Conservation (phyloP, 1,140 invertebrate species). For the Palaemon carinicauda region DNA sequence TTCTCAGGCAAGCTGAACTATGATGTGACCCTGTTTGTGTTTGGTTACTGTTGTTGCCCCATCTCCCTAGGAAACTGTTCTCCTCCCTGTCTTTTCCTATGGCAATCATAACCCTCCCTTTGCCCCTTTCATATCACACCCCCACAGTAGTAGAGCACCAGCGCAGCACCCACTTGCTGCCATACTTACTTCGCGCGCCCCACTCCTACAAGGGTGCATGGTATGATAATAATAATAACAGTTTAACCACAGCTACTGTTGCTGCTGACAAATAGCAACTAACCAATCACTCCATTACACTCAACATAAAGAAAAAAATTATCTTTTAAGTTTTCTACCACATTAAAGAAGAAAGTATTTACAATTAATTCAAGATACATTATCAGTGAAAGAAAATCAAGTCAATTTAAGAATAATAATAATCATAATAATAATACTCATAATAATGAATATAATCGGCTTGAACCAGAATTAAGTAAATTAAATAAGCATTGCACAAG, state of each 20-base stretch:
- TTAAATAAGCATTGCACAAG: background rate
- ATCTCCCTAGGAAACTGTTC: background rate
- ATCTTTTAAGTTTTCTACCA: background rate
- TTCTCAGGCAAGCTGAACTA: slow-evolving; percentile 15
- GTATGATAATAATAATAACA: slow-evolving; percentile 52
- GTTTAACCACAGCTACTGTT: slow-evolving; percentile 52
- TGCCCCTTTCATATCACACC: slow-evolving; percentile 22
- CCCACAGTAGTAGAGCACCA: slow-evolving; percentile 26
- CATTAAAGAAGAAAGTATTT: slow-evolving; percentile 3
- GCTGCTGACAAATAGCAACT: slow-evolving; percentile 43
- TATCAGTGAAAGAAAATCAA: no score
- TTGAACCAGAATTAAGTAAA: background rate
- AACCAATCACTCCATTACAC: slow-evolving; percentile 49
- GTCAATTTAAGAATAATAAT: no score
- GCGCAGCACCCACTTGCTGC: slow-evolving; percentile 28
- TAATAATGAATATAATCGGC: slow-evolving; percentile 23
- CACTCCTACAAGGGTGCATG: slow-evolving; percentile 54
- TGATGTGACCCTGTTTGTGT: slow-evolving; percentile 27
- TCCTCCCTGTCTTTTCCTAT: background rate
- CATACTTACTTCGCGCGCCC: slow-evolving; percentile 53
- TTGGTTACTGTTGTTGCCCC: background rate
- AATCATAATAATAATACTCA: slow-evolving; percentile 6
- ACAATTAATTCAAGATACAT: slow-evolving; percentile 5
- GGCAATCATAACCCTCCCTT: background rate
- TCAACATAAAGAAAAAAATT: slow-evolving; percentile 25